phyloP scores from a whole-genome alignment of 2,797 vertebrate species.

The Buceros bicornis region DNA sequence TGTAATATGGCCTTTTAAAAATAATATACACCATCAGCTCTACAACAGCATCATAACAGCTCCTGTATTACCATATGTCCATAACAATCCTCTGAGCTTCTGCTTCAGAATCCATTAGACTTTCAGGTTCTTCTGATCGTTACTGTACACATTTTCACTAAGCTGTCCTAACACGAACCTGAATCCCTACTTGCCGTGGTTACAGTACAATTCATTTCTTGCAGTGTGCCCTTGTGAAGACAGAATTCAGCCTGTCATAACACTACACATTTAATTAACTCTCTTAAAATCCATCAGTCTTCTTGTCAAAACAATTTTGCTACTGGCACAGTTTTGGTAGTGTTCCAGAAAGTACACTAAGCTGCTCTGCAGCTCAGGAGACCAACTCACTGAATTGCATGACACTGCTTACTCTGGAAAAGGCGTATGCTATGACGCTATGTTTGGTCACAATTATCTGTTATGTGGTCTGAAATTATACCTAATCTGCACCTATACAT shows the following conservation, averaged over 20 bases:
- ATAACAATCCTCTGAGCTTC: background rate
- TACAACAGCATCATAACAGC: background rate
- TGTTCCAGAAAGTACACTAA: background rate
- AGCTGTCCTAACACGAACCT: background rate
- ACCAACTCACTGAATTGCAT: background rate
- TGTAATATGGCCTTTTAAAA: background rate
- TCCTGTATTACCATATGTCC: background rate
- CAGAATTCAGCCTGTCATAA: background rate
- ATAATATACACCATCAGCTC: background rate
- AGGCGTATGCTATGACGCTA: background rate
- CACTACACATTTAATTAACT: background rate
- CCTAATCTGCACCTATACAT: too few relatives aligned
- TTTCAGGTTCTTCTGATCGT: background rate
- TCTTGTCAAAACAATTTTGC: background rate
- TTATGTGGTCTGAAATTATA: background rate
- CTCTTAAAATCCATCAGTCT: background rate
- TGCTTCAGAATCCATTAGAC: background rate
- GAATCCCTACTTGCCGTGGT: background rate
- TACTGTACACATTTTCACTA: background rate
- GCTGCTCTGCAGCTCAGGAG: background rate
- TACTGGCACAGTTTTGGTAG: background rate
- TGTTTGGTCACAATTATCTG: background rate
- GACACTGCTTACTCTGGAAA: background rate
- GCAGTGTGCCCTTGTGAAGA: background rate
- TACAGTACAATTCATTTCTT: background rate